Base-by-base conservation (phyloP, 2,888 invertebrate species). In the Lysandra bellargus region DNA sequence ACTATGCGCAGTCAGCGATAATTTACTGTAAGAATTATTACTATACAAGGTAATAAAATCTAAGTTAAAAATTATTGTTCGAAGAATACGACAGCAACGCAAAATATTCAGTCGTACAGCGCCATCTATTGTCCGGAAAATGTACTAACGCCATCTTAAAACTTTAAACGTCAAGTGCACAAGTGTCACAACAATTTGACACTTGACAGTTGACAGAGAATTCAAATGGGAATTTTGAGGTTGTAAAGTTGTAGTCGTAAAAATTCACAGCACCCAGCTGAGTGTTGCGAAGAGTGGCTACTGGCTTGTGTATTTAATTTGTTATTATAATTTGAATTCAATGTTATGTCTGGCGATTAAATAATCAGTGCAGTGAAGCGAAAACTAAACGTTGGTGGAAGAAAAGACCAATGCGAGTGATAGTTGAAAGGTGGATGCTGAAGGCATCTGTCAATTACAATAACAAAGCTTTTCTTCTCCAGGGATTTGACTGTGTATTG, bases 191-290 rank as follows among this genome's bases (percentile, higher is more conserved):
- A 76, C 76, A 33, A 76, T 57, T 57, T 76, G 76, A 76, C 76
- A 76, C n/a, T 76, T 76, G 76, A 53, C 75, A 53, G 53, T 75
- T 40, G 40, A 75, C 76, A 76, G 76, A n/a, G n/a, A n/a, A n/a
- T n/a, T n/a, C n/a, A n/a, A n/a, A n/a, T n/a, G n/a, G n/a, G 23
- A 23, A 23, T 23, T 23, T 23, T 23, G 76, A 23, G 6, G 44
- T 73, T 73, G 73, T 53, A 12, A 12, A n/a, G 9, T 53, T 53
- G 23, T 64, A 69, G 69, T 69, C 37, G 69, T 75, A 53, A 33
- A 49, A 76, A 57, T 49, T 75, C 49, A 23, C 75, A 75, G 49
- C 30, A 30, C 76, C 49, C 76, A 76, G 57, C 76, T 76, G 76
- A 76, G 76, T 53, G 76, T 75, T 33, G 76, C 14, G 53, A 76